Conservation (phyloP, 2,888 invertebrate species). For the Athalia cordata region DNA sequence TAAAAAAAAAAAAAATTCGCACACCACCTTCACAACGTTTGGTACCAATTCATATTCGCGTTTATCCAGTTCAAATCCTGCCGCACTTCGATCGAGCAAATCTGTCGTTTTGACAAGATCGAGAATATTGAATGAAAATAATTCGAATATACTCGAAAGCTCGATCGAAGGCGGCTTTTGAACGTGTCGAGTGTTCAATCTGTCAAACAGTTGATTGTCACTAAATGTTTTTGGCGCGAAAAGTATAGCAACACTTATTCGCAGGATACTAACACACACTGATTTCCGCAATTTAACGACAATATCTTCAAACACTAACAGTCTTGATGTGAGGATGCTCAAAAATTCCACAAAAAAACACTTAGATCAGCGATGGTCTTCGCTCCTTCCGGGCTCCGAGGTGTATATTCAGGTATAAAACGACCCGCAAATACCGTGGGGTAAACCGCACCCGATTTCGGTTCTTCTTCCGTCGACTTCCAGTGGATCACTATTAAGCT, state of each 20-base stretch:
- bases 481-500: constrained; percentile 63
- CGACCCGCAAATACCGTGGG: constrained; percentile 26
- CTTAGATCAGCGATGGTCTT: constrained; percentile 22
- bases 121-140: not conserved
- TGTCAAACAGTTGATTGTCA: constrained; percentile 38
- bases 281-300: not conserved
- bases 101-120: constrained; percentile 1
- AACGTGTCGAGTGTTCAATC: constrained; percentile 44
- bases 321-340: not conserved
- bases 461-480: constrained; percentile 56
- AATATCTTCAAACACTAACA: not conserved
- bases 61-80: constrained; percentile 64
- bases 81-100: constrained; percentile 62
- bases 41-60: constrained; percentile 47
- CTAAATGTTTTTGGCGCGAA: constrained; percentile 40
- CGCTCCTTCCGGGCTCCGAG: not conserved
- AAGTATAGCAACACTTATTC: not conserved
- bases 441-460: constrained; percentile 10
- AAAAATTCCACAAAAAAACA: not conserved
- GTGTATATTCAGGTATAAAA: not conserved
- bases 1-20: not conserved
- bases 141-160: constrained; percentile 31
- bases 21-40: constrained; percentile 46
- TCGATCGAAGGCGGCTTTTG: constrained; percentile 62
- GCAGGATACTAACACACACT: constrained; percentile 9